Conservation (phyloP, 2,888 invertebrate genomes). For the Eudasyphora cyanicolor region DNA sequence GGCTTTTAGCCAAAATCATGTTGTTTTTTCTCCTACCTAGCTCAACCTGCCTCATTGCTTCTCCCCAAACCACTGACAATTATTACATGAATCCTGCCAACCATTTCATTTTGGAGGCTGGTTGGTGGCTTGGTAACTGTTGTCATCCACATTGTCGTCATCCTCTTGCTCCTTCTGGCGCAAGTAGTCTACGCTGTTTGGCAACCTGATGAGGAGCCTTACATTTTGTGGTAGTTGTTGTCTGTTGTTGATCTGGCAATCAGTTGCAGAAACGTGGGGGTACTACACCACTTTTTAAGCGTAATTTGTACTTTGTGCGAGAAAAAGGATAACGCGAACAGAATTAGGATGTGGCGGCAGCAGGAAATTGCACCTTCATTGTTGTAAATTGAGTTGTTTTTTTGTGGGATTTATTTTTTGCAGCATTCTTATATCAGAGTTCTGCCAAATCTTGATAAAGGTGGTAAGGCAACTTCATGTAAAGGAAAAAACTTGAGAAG, state of each 20-base stretch:
- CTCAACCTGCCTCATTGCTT: background rate
- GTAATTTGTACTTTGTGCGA: constrained; percentile 19
- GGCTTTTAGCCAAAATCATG: constrained; percentile 52
- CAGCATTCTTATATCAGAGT: background rate
- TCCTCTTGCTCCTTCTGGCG: background rate
- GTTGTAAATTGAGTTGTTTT: background rate
- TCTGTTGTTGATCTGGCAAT: constrained; percentile 54
- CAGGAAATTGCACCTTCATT: constrained; percentile 9
- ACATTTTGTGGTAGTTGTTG: constrained; percentile 41
- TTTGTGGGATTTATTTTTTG: background rate
- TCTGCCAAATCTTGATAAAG: background rate
- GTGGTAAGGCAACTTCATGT: no score
- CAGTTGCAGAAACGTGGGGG: constrained; percentile 39
- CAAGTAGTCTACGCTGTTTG: constrained; percentile 8
- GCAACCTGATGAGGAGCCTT: constrained; percentile 40
- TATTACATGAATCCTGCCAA: constrained; percentile 39
- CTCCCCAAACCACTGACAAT: constrained; percentile 42
- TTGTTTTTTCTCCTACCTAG: constrained; percentile 3
- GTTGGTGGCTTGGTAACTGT: constrained; percentile 7
- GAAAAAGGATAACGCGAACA: constrained; percentile 1
- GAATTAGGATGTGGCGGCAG: constrained; percentile 10
- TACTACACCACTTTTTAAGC: constrained; percentile 20
- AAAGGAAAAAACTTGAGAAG: no score
- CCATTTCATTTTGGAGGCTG: background rate
- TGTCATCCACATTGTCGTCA: constrained; percentile 16